A percentile compares a stretch with the other conserved stretches of the same genome.
phyloP scores from a whole-genome alignment of 2,888 invertebrate genomes.

The Amiota minor region DNA sequence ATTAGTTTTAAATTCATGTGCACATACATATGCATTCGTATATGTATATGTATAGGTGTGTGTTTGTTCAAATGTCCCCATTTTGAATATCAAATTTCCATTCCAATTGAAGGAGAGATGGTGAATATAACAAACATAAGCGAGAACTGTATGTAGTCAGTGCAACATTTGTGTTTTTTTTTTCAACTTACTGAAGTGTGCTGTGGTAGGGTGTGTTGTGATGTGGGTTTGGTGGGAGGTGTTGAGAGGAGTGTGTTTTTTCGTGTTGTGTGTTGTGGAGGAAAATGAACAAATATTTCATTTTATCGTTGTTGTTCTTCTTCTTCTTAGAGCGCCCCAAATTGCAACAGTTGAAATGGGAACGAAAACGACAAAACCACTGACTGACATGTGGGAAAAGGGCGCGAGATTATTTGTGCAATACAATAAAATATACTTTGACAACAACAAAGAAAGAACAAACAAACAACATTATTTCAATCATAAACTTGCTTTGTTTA shows the following conservation, averaged over 20 bases:
- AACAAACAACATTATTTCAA: no score
- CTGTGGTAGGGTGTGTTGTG: neutral
- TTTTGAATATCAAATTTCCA: constrained; percentile 5
- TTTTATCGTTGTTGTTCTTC: neutral
- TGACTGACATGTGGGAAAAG: neutral
- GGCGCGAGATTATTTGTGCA: neutral
- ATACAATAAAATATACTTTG: no score
- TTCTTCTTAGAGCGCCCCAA: neutral
- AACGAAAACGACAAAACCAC: neutral
- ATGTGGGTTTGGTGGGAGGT: no score
- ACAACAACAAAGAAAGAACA: no score
- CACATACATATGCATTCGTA: constrained; percentile 36
- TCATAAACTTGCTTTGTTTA: no score
- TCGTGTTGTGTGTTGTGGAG: neutral
- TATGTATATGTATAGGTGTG: constrained; percentile 16
- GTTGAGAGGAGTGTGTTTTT: constrained; percentile 53
- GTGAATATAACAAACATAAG: neutral
- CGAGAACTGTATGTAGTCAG: neutral
- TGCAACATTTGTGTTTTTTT: constrained; percentile 15
- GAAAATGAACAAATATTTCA: neutral
- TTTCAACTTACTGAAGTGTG: constrained; percentile 41
- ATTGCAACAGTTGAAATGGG: constrained; percentile 21
- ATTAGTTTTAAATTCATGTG: constrained; percentile 46
- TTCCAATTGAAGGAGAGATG: constrained; percentile 23
- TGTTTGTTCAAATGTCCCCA: constrained; percentile 20